Evolutionary conservation across 64 coral and sea anemone species (phyloP).

Genomic region (Montipora cactus): DNA sequence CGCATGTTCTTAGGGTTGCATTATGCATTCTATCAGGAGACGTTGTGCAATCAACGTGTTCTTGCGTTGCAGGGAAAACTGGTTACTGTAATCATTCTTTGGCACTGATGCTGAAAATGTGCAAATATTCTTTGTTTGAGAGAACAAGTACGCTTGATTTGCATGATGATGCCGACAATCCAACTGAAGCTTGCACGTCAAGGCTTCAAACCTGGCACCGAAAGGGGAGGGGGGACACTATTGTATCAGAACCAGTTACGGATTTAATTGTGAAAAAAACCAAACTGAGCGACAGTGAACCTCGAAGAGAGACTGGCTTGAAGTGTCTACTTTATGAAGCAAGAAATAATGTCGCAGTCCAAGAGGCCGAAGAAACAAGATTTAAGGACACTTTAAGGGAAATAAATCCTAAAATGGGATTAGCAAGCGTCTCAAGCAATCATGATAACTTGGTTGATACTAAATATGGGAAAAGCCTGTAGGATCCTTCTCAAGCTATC

Average conservation of each 20-base stretch:
- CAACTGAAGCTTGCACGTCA: neutral
- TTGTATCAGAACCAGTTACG: neutral
- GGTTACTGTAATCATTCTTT: neutral
- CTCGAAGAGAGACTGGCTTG: neutral
- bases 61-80: constrained; percentile 14
- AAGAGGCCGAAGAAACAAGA: constrained; percentile 17
- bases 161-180: constrained; percentile 1
- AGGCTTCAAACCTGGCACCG: constrained; percentile 1
- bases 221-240: neutral
- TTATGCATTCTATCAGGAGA: constrained; percentile 13
- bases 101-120: constrained; percentile 33
- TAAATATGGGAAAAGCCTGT: constrained; percentile 34
- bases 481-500: neutral
- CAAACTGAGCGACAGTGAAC: neutral
- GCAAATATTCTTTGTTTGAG: constrained; percentile 19
- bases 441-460: constrained; percentile 33
- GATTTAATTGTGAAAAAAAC: constrained; percentile 3
- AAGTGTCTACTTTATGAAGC: constrained; percentile 56
- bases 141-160: neutral
- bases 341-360: neutral
- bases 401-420: constrained; percentile 52
- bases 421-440: neutral
- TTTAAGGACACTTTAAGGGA: neutral
- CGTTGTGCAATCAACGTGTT: constrained; percentile 22
- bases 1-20: constrained; percentile 5